Evolutionary conservation across 2,888 invertebrate species (phyloP).

Genomic region (Tryphoninae sp.): DNA sequence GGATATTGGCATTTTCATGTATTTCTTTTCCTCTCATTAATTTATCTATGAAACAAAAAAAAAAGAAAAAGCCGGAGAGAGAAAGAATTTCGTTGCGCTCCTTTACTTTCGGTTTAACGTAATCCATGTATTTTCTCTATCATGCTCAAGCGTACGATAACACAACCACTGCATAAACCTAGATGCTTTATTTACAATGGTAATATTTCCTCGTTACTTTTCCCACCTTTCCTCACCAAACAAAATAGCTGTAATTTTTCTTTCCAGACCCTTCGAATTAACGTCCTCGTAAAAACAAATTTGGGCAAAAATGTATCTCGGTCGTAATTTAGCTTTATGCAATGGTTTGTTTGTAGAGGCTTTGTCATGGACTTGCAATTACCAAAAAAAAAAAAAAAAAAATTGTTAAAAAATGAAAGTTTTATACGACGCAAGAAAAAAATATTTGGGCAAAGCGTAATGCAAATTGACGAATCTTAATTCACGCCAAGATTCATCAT

Average conservation of each 20-base stretch:
- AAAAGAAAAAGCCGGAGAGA: conserved; percentile 11
- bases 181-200: not conserved
- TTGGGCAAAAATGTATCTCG: conserved; percentile 11
- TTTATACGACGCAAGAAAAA: conserved; percentile 40
- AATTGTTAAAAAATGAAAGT: conserved; percentile 2
- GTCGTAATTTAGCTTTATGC: conserved; percentile 46
- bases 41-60: conserved; percentile 15
- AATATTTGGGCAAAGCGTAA: conserved; percentile 60
- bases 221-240: not conserved
- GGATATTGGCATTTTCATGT: conserved; percentile 18
- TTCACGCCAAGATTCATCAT: conserved; percentile 15
- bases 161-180: conserved; percentile 56
- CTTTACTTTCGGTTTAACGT: conserved; percentile 51
- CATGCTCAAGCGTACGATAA: conserved; percentile 40
- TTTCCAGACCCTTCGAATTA: not conserved
- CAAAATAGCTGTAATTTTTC: not conserved
- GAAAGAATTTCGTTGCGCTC: conserved; percentile 25
- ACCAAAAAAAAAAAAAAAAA: conserved; percentile 19
- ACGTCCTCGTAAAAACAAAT: conserved; percentile 1
- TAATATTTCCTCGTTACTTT: not conserved
- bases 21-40: conserved; percentile 49
- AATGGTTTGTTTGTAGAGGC: conserved; percentile 53
- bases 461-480: conserved; percentile 28
- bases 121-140: conserved; percentile 49
- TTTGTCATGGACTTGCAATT: conserved; percentile 47